These are phyloP conservation scores for Phragmatobia fuliginosa DNA, from an alignment of 2,888 invertebrate species.

Conservation along the genomic window DNA sequence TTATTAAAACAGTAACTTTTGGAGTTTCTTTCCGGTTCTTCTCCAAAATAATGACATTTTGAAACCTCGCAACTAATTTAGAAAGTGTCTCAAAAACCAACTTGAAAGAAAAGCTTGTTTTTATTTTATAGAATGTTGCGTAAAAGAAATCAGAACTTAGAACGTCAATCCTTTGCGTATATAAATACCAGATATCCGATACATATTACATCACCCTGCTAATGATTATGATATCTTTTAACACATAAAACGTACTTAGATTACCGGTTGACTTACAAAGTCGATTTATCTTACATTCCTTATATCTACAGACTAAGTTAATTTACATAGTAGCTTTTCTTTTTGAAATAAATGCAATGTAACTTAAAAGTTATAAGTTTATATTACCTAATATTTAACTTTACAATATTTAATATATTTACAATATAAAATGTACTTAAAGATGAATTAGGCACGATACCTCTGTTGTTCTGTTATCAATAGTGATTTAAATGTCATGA, in stretches of 20 bases:
- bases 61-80: too few species aligned
- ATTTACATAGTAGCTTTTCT: background rate
- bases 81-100: too few species aligned
- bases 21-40: too few species aligned
- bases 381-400: background rate
- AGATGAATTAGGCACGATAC: background rate
- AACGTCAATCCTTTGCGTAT: too few species aligned
- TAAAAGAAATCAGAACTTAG: background rate
- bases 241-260: background rate
- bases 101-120: too few species aligned
- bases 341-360: background rate
- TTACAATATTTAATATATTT: background rate
- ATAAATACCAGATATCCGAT: too few species aligned
- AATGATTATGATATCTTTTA: background rate
- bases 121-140: too few species aligned
- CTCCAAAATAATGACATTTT: too few species aligned
- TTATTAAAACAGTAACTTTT: too few species aligned
- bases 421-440: background rate
- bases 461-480: background rate
- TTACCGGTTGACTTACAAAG: too few species aligned
- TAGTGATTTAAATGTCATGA: background rate
- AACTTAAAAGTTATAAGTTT: background rate
- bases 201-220: background rate
- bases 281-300: background rate
- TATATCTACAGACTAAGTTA: background rate